Conservation (phyloP, 2,797 vertebrate genomes). For the Nasua narica region DNA sequence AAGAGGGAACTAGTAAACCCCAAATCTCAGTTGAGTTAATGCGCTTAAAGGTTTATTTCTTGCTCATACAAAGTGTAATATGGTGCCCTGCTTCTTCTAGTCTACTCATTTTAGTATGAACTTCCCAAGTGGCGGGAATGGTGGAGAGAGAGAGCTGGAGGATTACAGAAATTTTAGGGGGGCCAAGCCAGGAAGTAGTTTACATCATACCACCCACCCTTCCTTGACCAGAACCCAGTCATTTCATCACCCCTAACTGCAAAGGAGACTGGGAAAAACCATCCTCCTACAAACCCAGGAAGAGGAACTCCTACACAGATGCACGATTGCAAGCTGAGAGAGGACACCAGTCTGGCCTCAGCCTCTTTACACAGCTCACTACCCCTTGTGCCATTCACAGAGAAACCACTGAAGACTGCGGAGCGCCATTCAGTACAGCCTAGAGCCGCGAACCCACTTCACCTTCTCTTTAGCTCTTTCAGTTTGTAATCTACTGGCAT, state of each 20-base stretch:
- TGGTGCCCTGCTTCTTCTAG: background rate
- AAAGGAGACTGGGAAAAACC: background rate
- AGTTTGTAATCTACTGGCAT: background rate
- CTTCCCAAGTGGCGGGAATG: background rate
- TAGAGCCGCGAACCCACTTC: background rate
- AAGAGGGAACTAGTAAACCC: background rate
- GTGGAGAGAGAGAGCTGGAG: background rate
- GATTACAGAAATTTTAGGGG: background rate
- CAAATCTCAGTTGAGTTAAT: background rate
- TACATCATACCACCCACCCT: background rate
- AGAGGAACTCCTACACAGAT: background rate
- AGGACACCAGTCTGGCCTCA: background rate
- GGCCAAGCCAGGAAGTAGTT: background rate
- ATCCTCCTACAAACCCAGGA: background rate
- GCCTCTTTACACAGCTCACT: background rate
- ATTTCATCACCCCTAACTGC: background rate
- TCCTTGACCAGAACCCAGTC: background rate
- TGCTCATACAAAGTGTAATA: background rate
- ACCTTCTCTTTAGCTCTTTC: background rate
- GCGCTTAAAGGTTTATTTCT: background rate
- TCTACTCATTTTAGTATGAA: background rate
- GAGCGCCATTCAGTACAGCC: background rate
- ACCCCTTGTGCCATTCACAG: background rate
- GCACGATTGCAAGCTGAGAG: background rate
- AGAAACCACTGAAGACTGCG: background rate